Conservation (phyloP, 2,888 invertebrate genomes). For the Taenaris catops region DNA sequence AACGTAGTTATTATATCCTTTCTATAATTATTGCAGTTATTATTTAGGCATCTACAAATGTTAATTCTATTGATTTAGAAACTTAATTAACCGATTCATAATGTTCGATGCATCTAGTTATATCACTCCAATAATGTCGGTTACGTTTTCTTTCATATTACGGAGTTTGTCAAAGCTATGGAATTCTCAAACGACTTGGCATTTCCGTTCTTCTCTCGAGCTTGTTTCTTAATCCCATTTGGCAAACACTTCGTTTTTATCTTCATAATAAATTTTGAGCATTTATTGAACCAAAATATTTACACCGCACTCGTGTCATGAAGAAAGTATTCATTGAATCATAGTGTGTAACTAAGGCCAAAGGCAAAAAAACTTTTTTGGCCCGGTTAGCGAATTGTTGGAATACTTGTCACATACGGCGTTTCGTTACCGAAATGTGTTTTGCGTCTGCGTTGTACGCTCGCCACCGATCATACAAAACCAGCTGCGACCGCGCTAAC, state of each 20-base stretch:
- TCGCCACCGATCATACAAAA: conserved; percentile 63
- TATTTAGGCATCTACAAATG: no score
- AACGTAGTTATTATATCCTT: no score
- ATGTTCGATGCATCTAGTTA: no score
- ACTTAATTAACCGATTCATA: no score
- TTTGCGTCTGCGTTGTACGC: conserved; percentile 66
- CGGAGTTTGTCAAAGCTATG: no score
- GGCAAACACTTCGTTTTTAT: conserved; percentile 11
- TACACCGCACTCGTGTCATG: conserved; percentile 38
- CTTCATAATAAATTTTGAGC: conserved; percentile 2
- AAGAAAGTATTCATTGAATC: conserved; percentile 64
- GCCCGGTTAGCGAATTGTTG: conserved; percentile 59
- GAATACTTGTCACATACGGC: conserved; percentile 50
- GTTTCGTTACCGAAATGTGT: conserved; percentile 34
- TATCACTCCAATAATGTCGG: no score
- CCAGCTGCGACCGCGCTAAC: conserved; percentile 60
- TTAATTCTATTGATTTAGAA: no score
- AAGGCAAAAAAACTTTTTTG: conserved; percentile 39
- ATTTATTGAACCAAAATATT: conserved; percentile 26
- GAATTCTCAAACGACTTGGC: no score
- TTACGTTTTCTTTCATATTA: no score
- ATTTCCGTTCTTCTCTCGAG: conserved; percentile 12
- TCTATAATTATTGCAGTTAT: no score
- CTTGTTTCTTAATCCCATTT: conserved; percentile 7
- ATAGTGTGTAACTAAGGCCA: conserved; percentile 43